Base-by-base conservation (phyloP, 2,888 invertebrate species). In the Drosophila peninsularis region DNA sequence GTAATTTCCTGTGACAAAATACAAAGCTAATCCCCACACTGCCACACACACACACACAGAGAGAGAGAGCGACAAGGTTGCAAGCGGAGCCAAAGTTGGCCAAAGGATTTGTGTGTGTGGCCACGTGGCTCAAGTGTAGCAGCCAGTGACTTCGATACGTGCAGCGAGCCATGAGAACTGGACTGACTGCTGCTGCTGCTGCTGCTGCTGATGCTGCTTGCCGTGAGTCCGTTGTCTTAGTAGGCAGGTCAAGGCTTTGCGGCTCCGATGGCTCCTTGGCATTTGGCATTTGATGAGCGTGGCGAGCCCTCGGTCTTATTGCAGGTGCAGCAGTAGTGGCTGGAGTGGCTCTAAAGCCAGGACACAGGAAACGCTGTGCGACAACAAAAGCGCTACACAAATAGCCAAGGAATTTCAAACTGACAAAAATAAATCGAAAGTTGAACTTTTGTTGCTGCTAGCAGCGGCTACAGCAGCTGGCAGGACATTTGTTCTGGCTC, bases 1-100 rank as follows among this genome's bases (percentile, higher is more conserved):
- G 88, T 89, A 89, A 89, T 89, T 89, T 89, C 87, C 90, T 87
- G 86, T 84, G 82, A 85, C 88, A 89, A 89, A 90, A 84, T 88
- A 84, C 89, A 84, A 90, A 83, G 89, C 88, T 89, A 88, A 88
- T 88, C 89, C 88, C 71, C 68, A 75, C 56, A 75, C 75, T 71
- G 62, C 65, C 67, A 62, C 57, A 71, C 56, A 67, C 56, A 67
- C 27, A 42, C 5, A 63, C 57, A 24, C 24, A 24, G 5, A 2
- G 5, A 2, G 24, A 24, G 24, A 66, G 57, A 64, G 52, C 24
- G 36, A 37, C 62, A 55, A 17, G 62, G 71, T 54, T 71, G 73
- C 81, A 67, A 69, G 45, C 56, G 27, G 47, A 56, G 70, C 62
- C 58, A 67, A 74, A 86, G 67, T 86, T 88, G 76, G 74, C 71